Base-by-base conservation (phyloP, 2,888 invertebrate species). In the Leucoma salicis region DNA sequence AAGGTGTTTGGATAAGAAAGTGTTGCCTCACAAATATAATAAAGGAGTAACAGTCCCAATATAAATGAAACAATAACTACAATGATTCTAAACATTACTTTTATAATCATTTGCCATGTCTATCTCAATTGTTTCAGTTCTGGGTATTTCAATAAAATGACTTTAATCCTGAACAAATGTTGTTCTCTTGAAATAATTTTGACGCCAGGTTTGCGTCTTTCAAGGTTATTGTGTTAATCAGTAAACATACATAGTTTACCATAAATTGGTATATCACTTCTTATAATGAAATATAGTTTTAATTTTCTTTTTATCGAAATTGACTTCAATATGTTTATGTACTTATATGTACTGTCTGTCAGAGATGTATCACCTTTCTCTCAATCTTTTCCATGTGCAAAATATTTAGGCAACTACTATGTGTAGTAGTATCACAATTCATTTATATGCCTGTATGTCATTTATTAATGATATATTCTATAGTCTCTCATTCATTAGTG, bases 211-310 rank as follows among this genome's bases (percentile, higher is more conserved):
- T 49, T 47, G 49, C 37, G 53, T 49, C 32, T 53, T 40, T 43
- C 39, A n/a, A n/a, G n/a, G 8, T 21, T 47, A 44, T 15, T 50
- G 46, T 39, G 36, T 38, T 44, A 55, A 55, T 46, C 46, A 43
- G 31, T 48, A 41, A 46, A 50, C 48, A n/a, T n/a, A n/a, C 54
- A 49, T 35, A 45, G 48, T 41, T 53, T 57, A 60, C 45, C 44
- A 50, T 41, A 48, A 31, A 44, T 57, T 44, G 41, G 47, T 39
- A 42, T 24, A 36, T 53, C 42, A 44, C 39, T 47, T 59, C 50
- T 48, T 37, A 46, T 39, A 47, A 50, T 31, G 40, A 38, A 43
- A 48, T 35, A 31, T 39, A 48, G 41, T 38, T 48, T 33, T 41
- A 44, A 42, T 40, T 47, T 46, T 46, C 54, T 46, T 36, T 44